Conservation (phyloP, 2,797 vertebrate species). For the Gymnothorax javanicus region DNA sequence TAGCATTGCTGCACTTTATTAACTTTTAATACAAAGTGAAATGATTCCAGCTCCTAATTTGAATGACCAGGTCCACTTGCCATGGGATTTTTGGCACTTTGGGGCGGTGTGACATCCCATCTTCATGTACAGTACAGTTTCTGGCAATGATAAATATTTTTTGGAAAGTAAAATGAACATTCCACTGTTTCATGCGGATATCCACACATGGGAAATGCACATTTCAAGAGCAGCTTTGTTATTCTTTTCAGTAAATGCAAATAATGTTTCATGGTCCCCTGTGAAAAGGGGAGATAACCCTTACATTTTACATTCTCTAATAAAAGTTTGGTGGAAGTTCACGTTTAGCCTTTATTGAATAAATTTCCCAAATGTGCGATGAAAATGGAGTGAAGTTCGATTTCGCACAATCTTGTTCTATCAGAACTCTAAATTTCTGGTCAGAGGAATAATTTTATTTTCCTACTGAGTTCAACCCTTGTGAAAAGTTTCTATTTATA, state of each 20-base stretch:
- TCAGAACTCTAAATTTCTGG: too few relatives aligned
- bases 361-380: too few relatives aligned
- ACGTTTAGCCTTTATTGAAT: too few relatives aligned
- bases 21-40: constrained; percentile 65
- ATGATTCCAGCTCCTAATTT: constrained; percentile 49
- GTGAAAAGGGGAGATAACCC: not conserved
- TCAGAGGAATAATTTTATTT: too few relatives aligned
- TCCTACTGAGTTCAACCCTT: too few relatives aligned
- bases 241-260: constrained; percentile 29
- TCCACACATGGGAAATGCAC: constrained; percentile 50
- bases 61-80: constrained; percentile 35
- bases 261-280: not conserved
- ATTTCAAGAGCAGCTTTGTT: constrained; percentile 34
- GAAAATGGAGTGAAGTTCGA: too few relatives aligned
- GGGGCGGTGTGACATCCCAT: constrained; percentile 37
- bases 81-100: constrained; percentile 32
- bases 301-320: too few relatives aligned
- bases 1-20: constrained; percentile 66
- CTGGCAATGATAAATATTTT: constrained; percentile 53
- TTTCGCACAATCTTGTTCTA: too few relatives aligned
- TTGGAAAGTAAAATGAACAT: constrained; percentile 41
- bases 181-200: constrained; percentile 36
- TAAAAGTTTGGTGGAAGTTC: too few relatives aligned
- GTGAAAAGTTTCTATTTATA: too few relatives aligned
- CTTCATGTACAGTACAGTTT: constrained; percentile 25